Conservation (phyloP, 2,797 vertebrate species). For the Picus viridis region DNA sequence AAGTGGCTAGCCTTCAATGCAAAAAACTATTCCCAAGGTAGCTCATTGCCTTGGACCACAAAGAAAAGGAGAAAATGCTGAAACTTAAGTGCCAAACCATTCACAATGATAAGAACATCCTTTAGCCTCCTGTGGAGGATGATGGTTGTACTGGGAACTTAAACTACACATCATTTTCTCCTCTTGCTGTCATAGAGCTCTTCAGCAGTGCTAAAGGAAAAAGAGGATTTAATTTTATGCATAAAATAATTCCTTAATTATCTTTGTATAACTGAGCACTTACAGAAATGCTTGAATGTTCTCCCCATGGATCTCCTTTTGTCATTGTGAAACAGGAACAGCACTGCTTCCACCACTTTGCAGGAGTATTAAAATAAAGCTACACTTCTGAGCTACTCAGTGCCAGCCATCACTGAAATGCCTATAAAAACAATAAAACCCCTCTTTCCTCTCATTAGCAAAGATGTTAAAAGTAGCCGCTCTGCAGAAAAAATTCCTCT, state of each 20-base stretch:
- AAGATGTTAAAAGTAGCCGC: background rate
- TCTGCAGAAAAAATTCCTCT: slow-evolving; percentile 5
- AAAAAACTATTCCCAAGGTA: background rate
- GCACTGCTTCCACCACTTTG: background rate
- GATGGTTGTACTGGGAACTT: background rate
- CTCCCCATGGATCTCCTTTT: background rate
- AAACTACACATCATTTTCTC: background rate
- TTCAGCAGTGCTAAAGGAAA: background rate
- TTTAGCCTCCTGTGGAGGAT: background rate
- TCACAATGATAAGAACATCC: background rate
- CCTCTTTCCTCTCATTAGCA: background rate
- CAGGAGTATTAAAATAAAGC: slow-evolving; percentile 11
- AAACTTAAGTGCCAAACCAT: background rate
- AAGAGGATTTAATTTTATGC: background rate
- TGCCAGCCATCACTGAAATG: background rate
- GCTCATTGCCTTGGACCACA: background rate
- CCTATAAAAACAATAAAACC: slow-evolving; percentile 1
- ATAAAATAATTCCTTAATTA: slow-evolving; percentile 48
- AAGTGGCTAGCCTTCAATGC: background rate
- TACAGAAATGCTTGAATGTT: background rate
- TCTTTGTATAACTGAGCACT: background rate
- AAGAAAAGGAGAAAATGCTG: background rate
- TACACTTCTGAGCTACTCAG: background rate
- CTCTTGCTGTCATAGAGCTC: background rate
- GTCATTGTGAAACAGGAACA: background rate